These are phyloP conservation scores for Sinocyclocheilus grahami DNA, from an alignment of 2,113 vertebrate species.

Conservation along the genomic window DNA sequence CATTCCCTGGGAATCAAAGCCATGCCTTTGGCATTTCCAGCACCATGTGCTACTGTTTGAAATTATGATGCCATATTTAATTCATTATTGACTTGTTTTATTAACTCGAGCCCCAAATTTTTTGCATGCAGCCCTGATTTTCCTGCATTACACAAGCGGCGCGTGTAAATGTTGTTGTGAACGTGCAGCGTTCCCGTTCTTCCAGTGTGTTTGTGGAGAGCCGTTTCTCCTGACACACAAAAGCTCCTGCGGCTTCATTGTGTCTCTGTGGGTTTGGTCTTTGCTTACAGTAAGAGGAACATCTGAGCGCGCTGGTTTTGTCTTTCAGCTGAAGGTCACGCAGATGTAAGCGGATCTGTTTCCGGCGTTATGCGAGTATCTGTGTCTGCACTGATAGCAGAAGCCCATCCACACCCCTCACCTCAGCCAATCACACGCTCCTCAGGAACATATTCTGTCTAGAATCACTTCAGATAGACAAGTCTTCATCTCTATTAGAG, in stretches of 20 bases:
- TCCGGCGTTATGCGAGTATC: conserved; percentile 63
- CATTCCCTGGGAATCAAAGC: neutral
- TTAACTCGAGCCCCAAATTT: no score
- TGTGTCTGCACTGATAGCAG: conserved; percentile 60
- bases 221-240: conserved; percentile 1
- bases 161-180: neutral
- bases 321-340: conserved; percentile 79
- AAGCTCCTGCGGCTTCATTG: neutral
- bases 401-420: conserved; percentile 24
- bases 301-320: conserved; percentile 70
- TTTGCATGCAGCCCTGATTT: no score
- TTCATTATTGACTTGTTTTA: neutral
- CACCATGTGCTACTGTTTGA: neutral
- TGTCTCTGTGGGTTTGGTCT: conserved; percentile 60
- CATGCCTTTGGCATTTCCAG: no score
- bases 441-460: no score
- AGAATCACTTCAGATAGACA: neutral
- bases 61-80: neutral
- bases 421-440: conserved; percentile 33
- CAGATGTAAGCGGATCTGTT: conserved; percentile 70
- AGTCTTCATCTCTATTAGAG: neutral
- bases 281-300: conserved; percentile 75
- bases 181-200: neutral
- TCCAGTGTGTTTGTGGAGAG: neutral
- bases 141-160: neutral